Evolutionary conservation across 1,140 invertebrate genomes (phyloP).

Genomic region (Prorops nasuta): DNA sequence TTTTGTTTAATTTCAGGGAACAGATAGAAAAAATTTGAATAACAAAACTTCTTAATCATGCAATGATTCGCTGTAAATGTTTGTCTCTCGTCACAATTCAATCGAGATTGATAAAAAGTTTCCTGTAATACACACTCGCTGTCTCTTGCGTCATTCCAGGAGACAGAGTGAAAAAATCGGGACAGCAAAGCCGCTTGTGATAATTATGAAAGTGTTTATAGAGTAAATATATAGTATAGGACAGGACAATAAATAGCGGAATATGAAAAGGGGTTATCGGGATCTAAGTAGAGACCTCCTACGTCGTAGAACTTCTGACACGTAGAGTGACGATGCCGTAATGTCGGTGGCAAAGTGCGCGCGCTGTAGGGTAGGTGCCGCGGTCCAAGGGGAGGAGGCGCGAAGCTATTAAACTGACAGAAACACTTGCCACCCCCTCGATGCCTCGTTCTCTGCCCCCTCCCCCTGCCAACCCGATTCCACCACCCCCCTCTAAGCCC

Average conservation of each 20-base stretch:
- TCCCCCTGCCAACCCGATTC: constrained; percentile 2
- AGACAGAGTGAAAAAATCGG: no score
- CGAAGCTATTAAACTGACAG: constrained; percentile 60
- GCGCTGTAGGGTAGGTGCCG: constrained; percentile 9
- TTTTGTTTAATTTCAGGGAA: no score
- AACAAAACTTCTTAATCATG: no score
- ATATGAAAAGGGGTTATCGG: constrained; percentile 54
- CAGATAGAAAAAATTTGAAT: no score
- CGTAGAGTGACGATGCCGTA: constrained; percentile 52
- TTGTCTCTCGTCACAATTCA: no score
- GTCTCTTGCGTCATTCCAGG: no score
- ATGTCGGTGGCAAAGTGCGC: constrained; percentile 42
- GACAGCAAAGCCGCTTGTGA: no score
- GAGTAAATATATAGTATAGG: no score
- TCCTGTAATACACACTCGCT: no score
- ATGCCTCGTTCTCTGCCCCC: constrained; percentile 21
- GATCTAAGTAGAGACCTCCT: constrained; percentile 40
- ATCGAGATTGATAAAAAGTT: no score
- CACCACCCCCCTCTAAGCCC: constrained; percentile 5
- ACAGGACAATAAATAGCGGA: constrained; percentile 32
- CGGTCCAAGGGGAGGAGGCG: constrained; percentile 23
- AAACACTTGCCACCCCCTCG: constrained; percentile 57
- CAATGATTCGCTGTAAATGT: no score
- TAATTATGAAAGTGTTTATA: no score
- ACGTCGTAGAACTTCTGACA: constrained; percentile 50